These are phyloP conservation scores for Psilopsiagon aymara DNA, from an alignment of 2,113 vertebrate species.

Conservation along the genomic window DNA sequence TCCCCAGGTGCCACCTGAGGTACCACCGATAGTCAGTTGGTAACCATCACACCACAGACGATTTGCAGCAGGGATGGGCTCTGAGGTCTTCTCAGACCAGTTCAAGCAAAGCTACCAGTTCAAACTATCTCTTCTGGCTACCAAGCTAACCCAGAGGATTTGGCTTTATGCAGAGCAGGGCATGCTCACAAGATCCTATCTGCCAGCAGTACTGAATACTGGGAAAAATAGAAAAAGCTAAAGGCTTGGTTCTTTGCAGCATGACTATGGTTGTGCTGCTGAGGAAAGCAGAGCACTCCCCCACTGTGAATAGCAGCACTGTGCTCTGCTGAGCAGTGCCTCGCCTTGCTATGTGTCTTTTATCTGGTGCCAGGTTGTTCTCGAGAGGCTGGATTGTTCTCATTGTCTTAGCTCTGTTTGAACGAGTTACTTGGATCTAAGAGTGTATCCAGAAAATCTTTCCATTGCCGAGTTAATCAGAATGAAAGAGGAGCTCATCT, in stretches of 20 bases:
- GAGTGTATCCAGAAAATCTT: neutral
- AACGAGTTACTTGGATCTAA: neutral
- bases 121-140: neutral
- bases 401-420: neutral
- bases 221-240: neutral
- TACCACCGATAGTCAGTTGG: neutral
- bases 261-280: rapidly evolving
- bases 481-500: neutral
- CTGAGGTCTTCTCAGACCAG: neutral
- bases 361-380: neutral
- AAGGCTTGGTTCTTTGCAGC: neutral
- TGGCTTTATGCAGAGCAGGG: neutral
- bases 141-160: neutral
- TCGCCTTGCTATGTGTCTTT: neutral
- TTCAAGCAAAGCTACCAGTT: neutral
- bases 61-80: neutral
- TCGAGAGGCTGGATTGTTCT: neutral
- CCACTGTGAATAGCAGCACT: neutral
- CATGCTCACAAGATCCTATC: neutral
- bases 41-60: neutral
- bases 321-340: neutral
- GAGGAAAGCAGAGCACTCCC: neutral
- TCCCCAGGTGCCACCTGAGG: neutral
- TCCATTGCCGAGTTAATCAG: neutral
- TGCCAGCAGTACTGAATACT: neutral